These are phyloP conservation scores for Leptinotarsa juncta DNA, from an alignment of 2,888 invertebrate genomes.

Conservation along the genomic window DNA sequence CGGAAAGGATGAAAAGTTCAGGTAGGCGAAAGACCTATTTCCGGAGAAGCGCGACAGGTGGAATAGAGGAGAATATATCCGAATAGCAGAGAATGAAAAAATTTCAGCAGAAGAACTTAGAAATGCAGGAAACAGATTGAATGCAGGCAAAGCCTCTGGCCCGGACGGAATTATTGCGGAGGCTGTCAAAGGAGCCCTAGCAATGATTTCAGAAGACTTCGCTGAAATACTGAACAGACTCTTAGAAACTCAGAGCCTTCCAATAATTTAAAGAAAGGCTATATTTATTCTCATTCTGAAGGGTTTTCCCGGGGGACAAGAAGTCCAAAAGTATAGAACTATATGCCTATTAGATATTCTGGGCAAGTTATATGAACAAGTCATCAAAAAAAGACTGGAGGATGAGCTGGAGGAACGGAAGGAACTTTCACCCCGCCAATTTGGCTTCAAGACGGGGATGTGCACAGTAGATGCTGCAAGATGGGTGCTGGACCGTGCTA, in stretches of 20 bases:
- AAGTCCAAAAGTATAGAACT: neutral
- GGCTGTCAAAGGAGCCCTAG: neutral
- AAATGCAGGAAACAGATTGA: too few species aligned
- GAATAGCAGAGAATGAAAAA: too few species aligned
- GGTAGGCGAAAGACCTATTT: too few species aligned
- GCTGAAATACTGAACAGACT: neutral
- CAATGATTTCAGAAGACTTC: neutral
- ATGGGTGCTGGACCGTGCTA: neutral
- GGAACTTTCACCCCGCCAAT: neutral
- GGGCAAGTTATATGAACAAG: neutral
- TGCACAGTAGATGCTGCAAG: neutral
- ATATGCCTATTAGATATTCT: neutral
- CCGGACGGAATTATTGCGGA: too few species aligned
- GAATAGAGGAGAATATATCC: too few species aligned
- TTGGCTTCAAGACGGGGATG: slow-evolving; percentile 7
- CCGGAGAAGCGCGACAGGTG: too few species aligned
- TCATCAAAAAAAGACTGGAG: neutral
- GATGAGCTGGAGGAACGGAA: slow-evolving; percentile 1
- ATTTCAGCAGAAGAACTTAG: too few species aligned
- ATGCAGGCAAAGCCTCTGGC: too few species aligned
- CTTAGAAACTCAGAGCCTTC: neutral
- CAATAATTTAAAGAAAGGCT: neutral
- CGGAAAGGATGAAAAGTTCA: too few species aligned
- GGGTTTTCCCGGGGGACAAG: too few species aligned
- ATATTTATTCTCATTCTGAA: slow-evolving; percentile 17